Evolutionary conservation across 1,140 invertebrate species (phyloP), one percentile per base, ranked within the genome.

Genomic region (Octopus bimaculoides): DNA sequence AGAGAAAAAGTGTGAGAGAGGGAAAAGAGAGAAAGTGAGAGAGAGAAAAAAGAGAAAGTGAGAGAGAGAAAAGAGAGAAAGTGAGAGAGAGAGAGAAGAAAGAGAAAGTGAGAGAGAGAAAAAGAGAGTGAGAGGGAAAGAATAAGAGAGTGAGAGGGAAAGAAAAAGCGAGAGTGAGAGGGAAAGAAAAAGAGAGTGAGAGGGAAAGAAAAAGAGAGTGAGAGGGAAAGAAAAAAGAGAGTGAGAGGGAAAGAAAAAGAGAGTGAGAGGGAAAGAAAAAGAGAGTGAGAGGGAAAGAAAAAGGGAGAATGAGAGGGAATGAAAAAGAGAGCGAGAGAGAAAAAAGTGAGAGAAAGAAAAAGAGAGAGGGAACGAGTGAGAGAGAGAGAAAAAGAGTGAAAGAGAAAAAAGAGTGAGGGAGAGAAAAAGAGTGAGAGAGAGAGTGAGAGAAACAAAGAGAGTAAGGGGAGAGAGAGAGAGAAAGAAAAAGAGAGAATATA

Each of bases 71-170:
- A 14, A 61, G 77, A 78, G 77, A 66, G 77, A 66, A 55, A 66
- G 54, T 17, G 74, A 17, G 79, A 80, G 79, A 80, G 79, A 77
- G 74, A 76, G 79, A 77, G 79, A n/a, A 77, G 77, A 77, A 54
- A 78, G 77, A 61, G 56, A 61, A 4, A 61, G 56, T 12, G 56
- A 61, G 56, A 61, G 56, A 61, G 56, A 61, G 56, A 4, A 17
- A 75, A 66, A 79, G 78, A 52, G 78, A 74, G 78, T 74, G 78
- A 54, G 78, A 74, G 78, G 54, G 61, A 52, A 61, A 61, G 17
- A 61, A 2, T 61, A 1, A 17, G 9, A 61, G 9, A 61, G 17
- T 61, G 56, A 12, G 56, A 12, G 56, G 56, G 17, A 14, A 61
- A 8, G 56, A 7, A 61, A 8, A 8, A 8, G 14, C 14, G 7